phyloP scores from a whole-genome alignment of 2,113 vertebrate genomes.

The Gadus chalcogrammus region DNA sequence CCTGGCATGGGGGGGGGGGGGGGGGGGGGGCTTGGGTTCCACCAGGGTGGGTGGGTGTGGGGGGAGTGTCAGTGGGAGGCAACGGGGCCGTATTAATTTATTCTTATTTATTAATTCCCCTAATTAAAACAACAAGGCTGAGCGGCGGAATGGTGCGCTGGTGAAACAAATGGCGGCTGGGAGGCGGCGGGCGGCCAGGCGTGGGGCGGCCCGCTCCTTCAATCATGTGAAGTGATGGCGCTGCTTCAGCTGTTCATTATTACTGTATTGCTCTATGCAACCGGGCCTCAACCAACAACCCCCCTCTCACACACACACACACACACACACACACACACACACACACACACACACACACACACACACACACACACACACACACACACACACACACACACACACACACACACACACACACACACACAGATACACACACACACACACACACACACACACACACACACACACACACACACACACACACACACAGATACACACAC shows the following conservation, averaged over 20 bases:
- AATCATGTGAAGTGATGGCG: slow-evolving; percentile 73
- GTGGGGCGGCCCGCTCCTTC: slow-evolving; percentile 68
- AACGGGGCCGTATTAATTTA: slow-evolving; percentile 74
- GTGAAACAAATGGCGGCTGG: slow-evolving; percentile 71
- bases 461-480: too few relatives aligned
- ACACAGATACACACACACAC: too few relatives aligned
- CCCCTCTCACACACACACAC: slow-evolving; percentile 1
- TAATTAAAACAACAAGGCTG: slow-evolving; percentile 80
- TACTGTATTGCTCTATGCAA: slow-evolving; percentile 61
- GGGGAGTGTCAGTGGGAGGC: slow-evolving; percentile 40
- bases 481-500: too few relatives aligned
- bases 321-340: slow-evolving; percentile 27
- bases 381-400: too few relatives aligned
- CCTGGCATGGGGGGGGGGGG: slow-evolving; percentile 43
- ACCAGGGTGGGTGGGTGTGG: slow-evolving; percentile 10
- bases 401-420: too few relatives aligned
- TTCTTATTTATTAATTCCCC: slow-evolving; percentile 80
- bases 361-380: too few relatives aligned
- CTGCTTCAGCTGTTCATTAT: slow-evolving; percentile 73
- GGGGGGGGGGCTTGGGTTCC: background rate
- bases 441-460: too few relatives aligned
- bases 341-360: slow-evolving; percentile 2
- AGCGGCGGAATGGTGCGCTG: slow-evolving; percentile 71
- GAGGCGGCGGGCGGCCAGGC: slow-evolving; percentile 65
- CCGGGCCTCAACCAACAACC: slow-evolving; percentile 27